Base-by-base conservation (phyloP, 2,113 vertebrate species). In the Syngnathus scovelli region DNA sequence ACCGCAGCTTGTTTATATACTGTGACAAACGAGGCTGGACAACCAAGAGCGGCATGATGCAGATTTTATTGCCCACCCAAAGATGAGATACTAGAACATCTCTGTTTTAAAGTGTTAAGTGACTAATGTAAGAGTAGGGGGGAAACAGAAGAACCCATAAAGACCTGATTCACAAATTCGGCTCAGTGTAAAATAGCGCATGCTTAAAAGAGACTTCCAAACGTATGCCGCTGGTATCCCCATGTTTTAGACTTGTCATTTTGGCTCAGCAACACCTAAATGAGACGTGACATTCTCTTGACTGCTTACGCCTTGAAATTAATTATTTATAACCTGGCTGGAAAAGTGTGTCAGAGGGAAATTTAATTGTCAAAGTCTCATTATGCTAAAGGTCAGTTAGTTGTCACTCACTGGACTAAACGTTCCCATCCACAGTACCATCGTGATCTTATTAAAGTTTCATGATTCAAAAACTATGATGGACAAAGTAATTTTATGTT, bases 271-370 rank as follows among this genome's bases (percentile, higher is more conserved):
- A 41, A 69, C 76, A 61, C 60, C 68, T 65, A 90, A 92, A 87
- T 82, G 72, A 90, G 87, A 89, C 74, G 67, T 88, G 75, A 81
- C 80, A 90, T 84, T 89, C 86, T 81, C 78, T 78, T 86, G 71
- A 84, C 84, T 74, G 77, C 78, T 84, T 82, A 81, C 82, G 87
- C 82, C 80, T 88, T 62, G 74, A 74, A 71, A 90, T 89, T 83
- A 88, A 86, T 90, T 92, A 88, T 93, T 91, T 90, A 90, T 87
- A 87, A 86, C 48, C 68, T 70, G 73, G 80, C 55, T 85, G 74
- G 83, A 85, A 76, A 85, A 88, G 73, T 83, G 84, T 89, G 76
- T 82, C 83, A 83, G 54, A 69, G 68, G 82, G 76, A 75, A 76
- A 83, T 88, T 89, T 89, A 74, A 90, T 75, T 80, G 79, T 86